Evolutionary conservation across 1,140 invertebrate species (phyloP), one percentile per base, ranked within the genome.

Genomic region (Procambarus virginalis): DNA sequence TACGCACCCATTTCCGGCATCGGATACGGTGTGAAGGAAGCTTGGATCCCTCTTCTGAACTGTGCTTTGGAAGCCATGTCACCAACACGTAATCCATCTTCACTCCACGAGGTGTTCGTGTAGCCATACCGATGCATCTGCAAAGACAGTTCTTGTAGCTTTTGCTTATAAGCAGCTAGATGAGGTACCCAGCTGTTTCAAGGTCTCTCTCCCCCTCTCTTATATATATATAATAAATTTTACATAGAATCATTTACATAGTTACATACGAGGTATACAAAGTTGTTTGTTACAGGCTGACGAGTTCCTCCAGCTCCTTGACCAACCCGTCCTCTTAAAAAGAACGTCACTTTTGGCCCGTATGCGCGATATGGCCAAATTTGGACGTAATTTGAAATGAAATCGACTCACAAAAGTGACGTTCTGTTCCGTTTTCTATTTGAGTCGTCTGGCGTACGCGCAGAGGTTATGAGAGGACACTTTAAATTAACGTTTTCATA

Each of bases 171-270:
- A 55, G 8, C 8, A 55, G 12, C 12, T 9, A 55, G 12, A 55
- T 55, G 8, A 4, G 12, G 51, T 9, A 55, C 12, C 51, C 4
- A 4, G 51, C 51, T 55, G 3, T 55, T 55, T 55, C 2, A 34
- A 34, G 34, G 51, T 55, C 12, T 55, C 8, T 55, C 12, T 55
- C 12, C 51, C 51, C 8, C 8, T 55, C 51, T n/a, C n/a, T n/a
- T n/a, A 46, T 78, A 46, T 78, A 46, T 78, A 78, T 78, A 46
- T 78, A n/a, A n/a, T n/a, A 46, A 48, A 46, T 78, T 48, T 9
- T 78, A 78, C 48, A 78, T 78, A 78, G 10, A 64, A 14, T 14
- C 17, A 64, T 2, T 14, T 64, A 64, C 17, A 64, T 64, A 64
- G 9, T 14, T 64, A 64, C 14, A 64, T n/a, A 64, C 14, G 14